Conservation (phyloP, 2,888 invertebrate species). For the Drosophila leonis region DNA sequence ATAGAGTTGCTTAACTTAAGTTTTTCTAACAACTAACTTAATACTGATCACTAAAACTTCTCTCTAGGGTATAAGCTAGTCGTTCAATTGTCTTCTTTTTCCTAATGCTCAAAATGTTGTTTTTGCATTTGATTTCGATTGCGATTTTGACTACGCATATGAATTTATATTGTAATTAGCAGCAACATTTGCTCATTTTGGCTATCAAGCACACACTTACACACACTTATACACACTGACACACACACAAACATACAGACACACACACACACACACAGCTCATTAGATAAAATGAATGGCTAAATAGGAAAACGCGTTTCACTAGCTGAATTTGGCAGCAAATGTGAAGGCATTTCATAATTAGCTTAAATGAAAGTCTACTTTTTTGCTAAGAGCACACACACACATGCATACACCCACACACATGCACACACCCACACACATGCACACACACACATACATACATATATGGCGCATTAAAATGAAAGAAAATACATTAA, state of each 20-base stretch:
- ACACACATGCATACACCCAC: slow-evolving; percentile 7
- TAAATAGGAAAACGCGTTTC: slow-evolving; percentile 8
- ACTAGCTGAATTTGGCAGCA: slow-evolving; percentile 5
- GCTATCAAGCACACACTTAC: neutral
- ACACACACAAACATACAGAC: neutral
- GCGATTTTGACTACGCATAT: slow-evolving; percentile 8
- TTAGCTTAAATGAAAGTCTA: slow-evolving; percentile 65
- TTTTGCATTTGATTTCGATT: slow-evolving; percentile 9
- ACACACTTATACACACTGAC: neutral
- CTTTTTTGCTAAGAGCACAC: slow-evolving; percentile 6
- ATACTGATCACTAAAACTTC: no score
- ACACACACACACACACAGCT: slow-evolving; percentile 11
- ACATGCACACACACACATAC: neutral
- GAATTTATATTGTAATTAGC: slow-evolving; percentile 11
- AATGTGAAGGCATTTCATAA: slow-evolving; percentile 46
- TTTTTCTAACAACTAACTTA: no score
- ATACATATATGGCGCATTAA: slow-evolving; percentile 24
- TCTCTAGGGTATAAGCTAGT: neutral
- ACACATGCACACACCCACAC: slow-evolving; percentile 12
- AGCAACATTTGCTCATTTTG: neutral
- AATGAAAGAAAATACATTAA: slow-evolving; percentile 64
- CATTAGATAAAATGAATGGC: slow-evolving; percentile 30
- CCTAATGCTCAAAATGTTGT: slow-evolving; percentile 8
- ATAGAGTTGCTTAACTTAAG: no score
- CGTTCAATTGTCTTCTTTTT: neutral